phyloP scores from a whole-genome alignment of 2,888 invertebrate species.

The Sialis fuliginosa region DNA sequence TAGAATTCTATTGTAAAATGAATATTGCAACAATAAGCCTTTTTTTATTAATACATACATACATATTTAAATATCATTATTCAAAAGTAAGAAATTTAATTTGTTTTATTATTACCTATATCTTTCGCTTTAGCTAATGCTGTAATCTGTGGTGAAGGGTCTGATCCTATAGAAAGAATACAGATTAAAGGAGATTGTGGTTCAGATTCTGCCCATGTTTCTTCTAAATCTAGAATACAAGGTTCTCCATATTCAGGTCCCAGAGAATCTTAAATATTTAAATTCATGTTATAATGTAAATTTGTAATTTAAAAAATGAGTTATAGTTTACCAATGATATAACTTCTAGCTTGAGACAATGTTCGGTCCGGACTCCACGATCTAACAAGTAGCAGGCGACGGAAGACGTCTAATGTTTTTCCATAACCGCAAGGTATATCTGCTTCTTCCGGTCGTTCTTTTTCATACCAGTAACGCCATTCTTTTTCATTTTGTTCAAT shows the following conservation, averaged over 20 bases:
- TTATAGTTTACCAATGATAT: conserved; percentile 50
- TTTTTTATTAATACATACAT: too few relatives aligned
- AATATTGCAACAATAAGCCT: too few relatives aligned
- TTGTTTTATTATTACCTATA: conserved; percentile 42
- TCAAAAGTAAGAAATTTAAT: neutral
- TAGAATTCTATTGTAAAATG: too few relatives aligned
- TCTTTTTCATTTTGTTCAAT: conserved; percentile 74
- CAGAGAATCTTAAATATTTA: conserved; percentile 43
- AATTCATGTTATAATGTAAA: neutral
- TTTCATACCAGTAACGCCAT: conserved; percentile 83
- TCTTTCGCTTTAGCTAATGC: conserved; percentile 70
- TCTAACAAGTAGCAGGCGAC: conserved; percentile 67
- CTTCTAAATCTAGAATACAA: conserved; percentile 78
- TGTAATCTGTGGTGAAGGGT: conserved; percentile 89
- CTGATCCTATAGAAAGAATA: conserved; percentile 86
- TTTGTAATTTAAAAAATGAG: conserved; percentile 1
- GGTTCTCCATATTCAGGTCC: conserved; percentile 83
- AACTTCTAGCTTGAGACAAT: conserved; percentile 79
- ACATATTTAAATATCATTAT: too few relatives aligned
- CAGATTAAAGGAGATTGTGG: conserved; percentile 79
- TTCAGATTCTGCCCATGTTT: conserved; percentile 79
- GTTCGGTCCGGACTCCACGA: conserved; percentile 94
- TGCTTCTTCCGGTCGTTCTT: conserved; percentile 82
- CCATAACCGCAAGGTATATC: conserved; percentile 81
- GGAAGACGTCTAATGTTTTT: conserved; percentile 68